These are phyloP conservation scores for Ennomos erosarius DNA, from an alignment of 2,888 invertebrate genomes.

Conservation along the genomic window DNA sequence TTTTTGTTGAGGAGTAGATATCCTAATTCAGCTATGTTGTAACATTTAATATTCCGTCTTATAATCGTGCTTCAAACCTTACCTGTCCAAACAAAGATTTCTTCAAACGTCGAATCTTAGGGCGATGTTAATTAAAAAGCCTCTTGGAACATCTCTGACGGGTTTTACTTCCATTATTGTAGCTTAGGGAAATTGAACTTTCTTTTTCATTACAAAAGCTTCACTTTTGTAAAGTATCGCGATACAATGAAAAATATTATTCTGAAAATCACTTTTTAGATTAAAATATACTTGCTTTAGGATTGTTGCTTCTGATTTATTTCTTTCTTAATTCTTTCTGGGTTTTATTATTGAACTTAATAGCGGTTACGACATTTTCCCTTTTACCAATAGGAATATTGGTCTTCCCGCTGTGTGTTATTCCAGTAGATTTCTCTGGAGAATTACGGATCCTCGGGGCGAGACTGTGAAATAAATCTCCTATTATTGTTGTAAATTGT, in stretches of 20 bases:
- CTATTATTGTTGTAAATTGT: constrained; percentile 33
- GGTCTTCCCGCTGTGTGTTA: constrained; percentile 4
- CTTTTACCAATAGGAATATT: constrained; percentile 9
- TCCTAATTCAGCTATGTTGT: constrained; percentile 20
- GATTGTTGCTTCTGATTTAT: constrained; percentile 7
- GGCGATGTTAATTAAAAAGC: constrained; percentile 48
- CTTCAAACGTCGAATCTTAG: constrained; percentile 44
- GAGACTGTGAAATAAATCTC: constrained; percentile 42
- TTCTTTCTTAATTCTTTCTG: constrained; percentile 6
- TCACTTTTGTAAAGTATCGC: constrained; percentile 1
- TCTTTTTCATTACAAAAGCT: constrained; percentile 28
- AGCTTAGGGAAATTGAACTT: constrained; percentile 37
- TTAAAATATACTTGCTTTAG: background rate
- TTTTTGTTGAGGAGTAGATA: constrained; percentile 22
- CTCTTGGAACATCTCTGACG: constrained; percentile 20
- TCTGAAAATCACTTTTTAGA: background rate
- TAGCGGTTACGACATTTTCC: constrained; percentile 18
- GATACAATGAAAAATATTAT: constrained; percentile 2
- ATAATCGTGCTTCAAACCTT: constrained; percentile 33
- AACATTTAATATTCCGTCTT: constrained; percentile 22
- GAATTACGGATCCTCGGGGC: constrained; percentile 34
- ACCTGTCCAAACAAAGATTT: constrained; percentile 43
- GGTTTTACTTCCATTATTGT: constrained; percentile 12
- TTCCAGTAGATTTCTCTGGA: constrained; percentile 49
- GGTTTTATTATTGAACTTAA: constrained; percentile 15